Base-by-base conservation (phyloP, 2,113 vertebrate species). In the Laterallus jamaicensis region DNA sequence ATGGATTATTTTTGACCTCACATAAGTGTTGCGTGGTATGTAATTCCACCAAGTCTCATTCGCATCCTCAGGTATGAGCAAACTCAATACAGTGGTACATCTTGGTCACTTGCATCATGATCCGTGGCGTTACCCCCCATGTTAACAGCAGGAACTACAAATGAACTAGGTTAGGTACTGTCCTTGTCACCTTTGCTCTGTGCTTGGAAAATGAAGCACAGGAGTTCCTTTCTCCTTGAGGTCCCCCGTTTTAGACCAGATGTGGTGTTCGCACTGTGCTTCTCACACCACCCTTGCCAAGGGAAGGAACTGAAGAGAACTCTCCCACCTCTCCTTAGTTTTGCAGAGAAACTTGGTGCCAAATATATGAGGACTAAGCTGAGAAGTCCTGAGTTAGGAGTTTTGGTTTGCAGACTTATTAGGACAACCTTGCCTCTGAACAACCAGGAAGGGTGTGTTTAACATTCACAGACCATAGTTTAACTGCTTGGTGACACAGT, bases 61-160 rank as follows among this genome's bases (percentile, higher is more conserved):
- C 31, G 19, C 6, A 52, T 62, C 37, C 18, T 63, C 12, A 44
- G 18, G 11, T 64, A 42, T 0, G 4, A 75, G 19, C 17, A 32
- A 22, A 26, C 49, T 86, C 32, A 77, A 49, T 32, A 56, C 11
- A 29, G 8, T 7, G 67, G 22, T 24, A 32, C 29, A 59, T 6
- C 16, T 54, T 7, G 5, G 25, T 40, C 55, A 39, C 21, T 70
- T 74, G 29, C 4, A 7, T 25, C 15, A 0, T 8, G 19, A 64
- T 29, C 32, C 0, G 0, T 29, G 18, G 12, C 1, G 0, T 55
- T 63, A 26, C 4, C 10, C 35, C 3, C 39, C 5, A 0, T 6
- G 29, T 52, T 66, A 47, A 66, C 7, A 80, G 9, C 13, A 88
- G 44, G 15, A 69, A 4, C 31, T 71, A 50, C 35, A 54, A 47